Percentiles rank a stretch among this genome's conserved stretches.
phyloP scores from a whole-genome alignment of 2,113 vertebrate species.

The Apteryx mantelli region DNA sequence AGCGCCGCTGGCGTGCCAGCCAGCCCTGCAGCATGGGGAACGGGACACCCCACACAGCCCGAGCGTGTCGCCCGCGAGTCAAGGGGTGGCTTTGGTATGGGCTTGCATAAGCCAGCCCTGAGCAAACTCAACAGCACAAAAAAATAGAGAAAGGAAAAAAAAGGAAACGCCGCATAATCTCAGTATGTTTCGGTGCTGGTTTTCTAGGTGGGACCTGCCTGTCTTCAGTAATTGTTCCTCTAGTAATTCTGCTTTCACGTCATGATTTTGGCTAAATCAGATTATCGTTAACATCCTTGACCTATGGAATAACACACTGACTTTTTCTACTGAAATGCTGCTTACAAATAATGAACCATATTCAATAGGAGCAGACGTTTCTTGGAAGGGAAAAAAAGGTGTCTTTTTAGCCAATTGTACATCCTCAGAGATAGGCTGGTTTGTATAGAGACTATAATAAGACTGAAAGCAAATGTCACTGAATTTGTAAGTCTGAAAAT shows the following conservation, averaged over 20 bases:
- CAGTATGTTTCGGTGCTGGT: not conserved
- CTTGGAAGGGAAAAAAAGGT: not conserved
- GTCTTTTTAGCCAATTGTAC: not conserved
- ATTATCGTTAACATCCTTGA: not conserved
- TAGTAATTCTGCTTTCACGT: not conserved
- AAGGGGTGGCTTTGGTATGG: conserved; percentile 17
- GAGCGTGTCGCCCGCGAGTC: not conserved
- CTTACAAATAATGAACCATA: not conserved
- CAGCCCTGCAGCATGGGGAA: not conserved
- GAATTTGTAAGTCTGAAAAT: not conserved
- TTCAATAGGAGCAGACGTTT: not conserved
- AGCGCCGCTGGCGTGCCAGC: not conserved
- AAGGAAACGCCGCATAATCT: not conserved
- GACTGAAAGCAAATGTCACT: not conserved
- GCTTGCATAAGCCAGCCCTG: not conserved
- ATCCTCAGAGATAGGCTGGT: not conserved
- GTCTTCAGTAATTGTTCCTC: not conserved
- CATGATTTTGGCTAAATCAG: not conserved
- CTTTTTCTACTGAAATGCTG: not conserved
- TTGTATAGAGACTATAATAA: not conserved
- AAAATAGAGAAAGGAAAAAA: not conserved
- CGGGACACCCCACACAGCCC: no score
- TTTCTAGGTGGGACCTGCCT: not conserved
- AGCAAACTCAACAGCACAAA: not conserved
- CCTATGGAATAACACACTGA: not conserved